Conservation (phyloP, 2,113 vertebrate species). For the Anarrhichthys ocellatus region DNA sequence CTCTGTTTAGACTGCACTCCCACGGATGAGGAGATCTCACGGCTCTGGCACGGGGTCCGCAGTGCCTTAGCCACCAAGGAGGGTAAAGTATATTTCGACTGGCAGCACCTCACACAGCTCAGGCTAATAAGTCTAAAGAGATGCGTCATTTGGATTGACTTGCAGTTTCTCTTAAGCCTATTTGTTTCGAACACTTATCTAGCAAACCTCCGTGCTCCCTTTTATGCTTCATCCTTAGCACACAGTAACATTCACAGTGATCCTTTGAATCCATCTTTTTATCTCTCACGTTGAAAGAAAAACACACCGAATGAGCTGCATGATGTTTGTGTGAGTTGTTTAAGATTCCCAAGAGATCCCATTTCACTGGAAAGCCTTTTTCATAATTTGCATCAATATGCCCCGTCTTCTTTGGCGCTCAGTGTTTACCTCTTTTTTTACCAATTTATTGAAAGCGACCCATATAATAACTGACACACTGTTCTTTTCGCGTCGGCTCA, state of each 20-base stretch:
- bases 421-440: background rate
- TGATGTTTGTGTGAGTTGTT: slow-evolving; percentile 22
- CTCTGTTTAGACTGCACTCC: slow-evolving; percentile 80
- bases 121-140: background rate
- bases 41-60: slow-evolving; percentile 80
- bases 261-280: background rate
- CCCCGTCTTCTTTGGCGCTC: slow-evolving; percentile 29
- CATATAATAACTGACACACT: background rate
- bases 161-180: background rate
- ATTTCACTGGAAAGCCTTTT: slow-evolving; percentile 2
- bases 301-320: background rate
- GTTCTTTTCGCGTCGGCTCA: background rate
- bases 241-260: background rate
- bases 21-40: slow-evolving; percentile 87
- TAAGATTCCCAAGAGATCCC: background rate
- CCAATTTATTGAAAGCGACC: background rate
- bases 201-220: background rate
- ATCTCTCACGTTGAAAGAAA: background rate
- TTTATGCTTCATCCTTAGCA: background rate
- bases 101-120: background rate
- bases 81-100: slow-evolving; percentile 71
- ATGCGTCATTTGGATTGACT: background rate
- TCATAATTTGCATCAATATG: slow-evolving; percentile 39
- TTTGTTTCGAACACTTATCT: slow-evolving; percentile 7
- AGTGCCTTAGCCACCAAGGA: slow-evolving; percentile 79